Conservation (phyloP, 2,888 invertebrate genomes). For the Diabrotica balteata region DNA sequence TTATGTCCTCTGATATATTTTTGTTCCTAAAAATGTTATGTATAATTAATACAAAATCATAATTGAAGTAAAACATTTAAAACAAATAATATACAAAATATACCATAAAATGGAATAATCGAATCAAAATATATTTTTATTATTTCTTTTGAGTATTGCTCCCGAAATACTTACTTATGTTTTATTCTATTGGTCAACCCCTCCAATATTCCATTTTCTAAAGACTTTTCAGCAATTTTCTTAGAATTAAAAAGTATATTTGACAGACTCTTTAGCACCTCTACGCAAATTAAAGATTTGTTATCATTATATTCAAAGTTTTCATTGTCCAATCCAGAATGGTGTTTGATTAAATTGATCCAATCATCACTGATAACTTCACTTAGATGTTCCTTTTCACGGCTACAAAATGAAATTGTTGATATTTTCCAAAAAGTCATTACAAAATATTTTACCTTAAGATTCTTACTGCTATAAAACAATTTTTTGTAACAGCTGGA, state of each 20-base stretch:
- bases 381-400: slow-evolving; percentile 78
- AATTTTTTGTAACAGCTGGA: slow-evolving; percentile 61
- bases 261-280: slow-evolving; percentile 87
- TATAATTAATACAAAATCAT: not conserved
- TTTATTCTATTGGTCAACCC: slow-evolving; percentile 77
- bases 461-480: slow-evolving; percentile 69
- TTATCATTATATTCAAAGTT: slow-evolving; percentile 59
- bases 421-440: not conserved
- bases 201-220: slow-evolving; percentile 71
- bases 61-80: not conserved
- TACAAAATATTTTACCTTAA: slow-evolving; percentile 64
- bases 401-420: slow-evolving; percentile 62
- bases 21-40: slow-evolving; percentile 60
- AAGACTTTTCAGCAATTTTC: slow-evolving; percentile 68
- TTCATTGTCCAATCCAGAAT: slow-evolving; percentile 67
- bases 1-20: slow-evolving; percentile 72
- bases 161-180: slow-evolving; percentile 54
- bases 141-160: too few relatives aligned
- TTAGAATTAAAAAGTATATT: slow-evolving; percentile 84
- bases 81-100: slow-evolving; percentile 21
- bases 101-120: too few relatives aligned
- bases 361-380: slow-evolving; percentile 72
- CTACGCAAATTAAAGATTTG: slow-evolving; percentile 69
- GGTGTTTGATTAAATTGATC: slow-evolving; percentile 71
- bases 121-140: too few relatives aligned